Base-by-base conservation (phyloP, 2,888 invertebrate species). In the Andricus curvator region DNA sequence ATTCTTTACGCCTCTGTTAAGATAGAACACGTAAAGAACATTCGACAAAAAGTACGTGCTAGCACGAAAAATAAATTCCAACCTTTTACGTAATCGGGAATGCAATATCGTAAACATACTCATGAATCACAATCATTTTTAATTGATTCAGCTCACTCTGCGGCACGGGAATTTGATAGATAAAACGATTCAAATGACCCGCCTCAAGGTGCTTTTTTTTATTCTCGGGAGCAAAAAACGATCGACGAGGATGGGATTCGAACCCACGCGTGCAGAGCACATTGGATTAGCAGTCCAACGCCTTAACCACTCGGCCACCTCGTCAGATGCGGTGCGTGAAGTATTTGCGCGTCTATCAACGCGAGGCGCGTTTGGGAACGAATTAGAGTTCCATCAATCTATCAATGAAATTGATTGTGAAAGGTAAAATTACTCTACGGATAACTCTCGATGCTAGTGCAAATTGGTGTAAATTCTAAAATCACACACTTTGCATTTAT, bases 221-320 rank as follows among this genome's bases (percentile, higher is more conserved):
- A n/a, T 20, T 51, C 6, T n/a, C 51, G 20, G 6, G 51, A 20
- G 51, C 51, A 51, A 51, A 51, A 51, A 51, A 51, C n/a, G 20
- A 51, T 51, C 51, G 51, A 56, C n/a, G 56, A n/a, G 56, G 56
- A n/a, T n/a, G 56, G 56, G 56, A 56, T 56, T 96, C 96, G 96
- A 96, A 96, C 96, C 96, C 96, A 96, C 96, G 96, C 96, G 96
- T 96, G 96, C 96, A 96, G 96, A 96, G 96, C 96, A 96, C 96
- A 96, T 96, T 96, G 96, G 96, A 96, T 96, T 96, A 96, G 96
- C 95, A 96, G 96, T 96, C 96, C 96, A 96, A 96, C 96, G 96
- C 96, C 96, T 96, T 96, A 96, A 96, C 96, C 96, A 95, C 96
- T 96, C 96, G 96, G 96, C 96, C 96, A 96, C 95, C 41, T 67